Evolutionary conservation across 2,888 invertebrate species (phyloP).

Genomic region (Stenolophus ochropezus): DNA sequence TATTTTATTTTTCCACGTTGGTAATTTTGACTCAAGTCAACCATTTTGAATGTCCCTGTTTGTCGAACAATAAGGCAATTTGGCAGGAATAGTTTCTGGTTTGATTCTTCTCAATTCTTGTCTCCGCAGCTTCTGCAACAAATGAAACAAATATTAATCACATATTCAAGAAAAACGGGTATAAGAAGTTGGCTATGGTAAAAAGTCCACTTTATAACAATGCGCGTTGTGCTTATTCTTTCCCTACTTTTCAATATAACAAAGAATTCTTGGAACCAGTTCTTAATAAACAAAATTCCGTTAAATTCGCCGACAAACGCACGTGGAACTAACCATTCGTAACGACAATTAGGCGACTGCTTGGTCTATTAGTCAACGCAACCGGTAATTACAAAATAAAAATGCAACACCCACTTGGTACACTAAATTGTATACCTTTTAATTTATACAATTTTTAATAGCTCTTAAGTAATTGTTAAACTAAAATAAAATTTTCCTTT

Average conservation of each 20-base stretch:
- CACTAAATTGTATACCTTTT: not conserved
- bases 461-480: no score
- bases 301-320: slow-evolving; percentile 38
- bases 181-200: not conserved
- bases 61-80: slow-evolving; percentile 11
- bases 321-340: slow-evolving; percentile 20
- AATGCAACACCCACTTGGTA: not conserved
- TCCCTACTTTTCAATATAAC: slow-evolving; percentile 26
- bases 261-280: slow-evolving; percentile 26
- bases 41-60: not conserved
- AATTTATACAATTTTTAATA: not conserved
- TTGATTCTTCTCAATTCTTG: not conserved
- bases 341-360: slow-evolving; percentile 17
- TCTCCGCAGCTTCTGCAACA: slow-evolving; percentile 7
- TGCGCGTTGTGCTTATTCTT: not conserved
- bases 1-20: no score
- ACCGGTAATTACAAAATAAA: not conserved
- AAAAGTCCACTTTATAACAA: slow-evolving; percentile 15
- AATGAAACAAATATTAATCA: not conserved
- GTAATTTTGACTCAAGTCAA: no score
- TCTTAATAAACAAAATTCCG: slow-evolving; percentile 37
- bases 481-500: no score
- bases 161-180: slow-evolving; percentile 4
- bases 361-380: not conserved
- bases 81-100: slow-evolving; percentile 20